Evolutionary conservation across 2,888 invertebrate species (phyloP), one percentile per base, ranked within the genome.

Genomic region (Dicycla oo): DNA sequence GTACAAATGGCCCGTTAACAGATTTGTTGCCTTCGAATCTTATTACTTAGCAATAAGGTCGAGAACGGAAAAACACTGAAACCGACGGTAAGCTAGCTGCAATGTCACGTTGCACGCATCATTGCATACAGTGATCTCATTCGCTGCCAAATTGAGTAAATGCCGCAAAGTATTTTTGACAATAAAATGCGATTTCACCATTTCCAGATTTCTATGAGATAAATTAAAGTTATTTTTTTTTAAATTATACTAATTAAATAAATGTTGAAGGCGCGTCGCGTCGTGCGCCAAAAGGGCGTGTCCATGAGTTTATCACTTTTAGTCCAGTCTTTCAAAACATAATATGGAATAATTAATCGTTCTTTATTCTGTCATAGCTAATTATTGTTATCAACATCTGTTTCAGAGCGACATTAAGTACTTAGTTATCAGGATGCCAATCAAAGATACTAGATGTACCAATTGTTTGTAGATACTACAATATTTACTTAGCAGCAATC

Each of bases 71-170:
- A 58, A 63, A 65, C 63, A 73, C 53, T 40, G 13, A 49, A 64
- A 66, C 34, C 34, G 70, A 69, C 75, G 58, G 78, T 76, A 80
- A 87, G 85, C 80, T 81, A 82, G 82, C 70, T 86, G 89, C 91
- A 93, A 92, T 89, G 92, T 93, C 90, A 93, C 89, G 90, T 91
- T 92, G 91, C 88, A 90, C 88, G 89, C 88, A 89, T 87, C 88
- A 88, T 83, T 91, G 89, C 86, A 87, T 82, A 79, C 74, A 85
- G 82, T 91, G 89, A 91, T 91, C 88, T 89, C 90, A 89, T 88
- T 88, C 73, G 77, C 65, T 83, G 69, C 84, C 86, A 82, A 90
- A 90, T 84, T 81, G 71, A 80, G 77, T 80, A 74, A 82, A 80
- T 78, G 57, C 68, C 26, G 43, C 71, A 73, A 74, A 75, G 10